Conservation (phyloP, 2,888 invertebrate species). For the Noctua pronuba region DNA sequence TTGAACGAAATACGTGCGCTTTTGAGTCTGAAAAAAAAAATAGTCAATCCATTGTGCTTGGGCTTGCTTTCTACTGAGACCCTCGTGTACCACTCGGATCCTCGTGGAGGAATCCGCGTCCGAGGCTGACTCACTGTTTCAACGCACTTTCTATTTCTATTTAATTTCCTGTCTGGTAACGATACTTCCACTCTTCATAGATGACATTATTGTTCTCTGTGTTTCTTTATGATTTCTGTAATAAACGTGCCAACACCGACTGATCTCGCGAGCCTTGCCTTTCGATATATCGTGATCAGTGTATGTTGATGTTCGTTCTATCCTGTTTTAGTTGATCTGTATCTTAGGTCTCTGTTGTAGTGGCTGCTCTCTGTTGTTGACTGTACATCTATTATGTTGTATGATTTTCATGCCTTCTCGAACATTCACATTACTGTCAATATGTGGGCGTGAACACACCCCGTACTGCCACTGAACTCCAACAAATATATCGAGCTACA, state of each 20-base stretch:
- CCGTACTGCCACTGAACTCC: conserved; percentile 89
- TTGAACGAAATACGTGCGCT: conserved; percentile 83
- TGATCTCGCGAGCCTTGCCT: conserved; percentile 73
- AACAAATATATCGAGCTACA: conserved; percentile 89
- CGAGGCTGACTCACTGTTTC: conserved; percentile 78
- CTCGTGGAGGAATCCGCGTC: conserved; percentile 75
- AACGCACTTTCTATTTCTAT: conserved; percentile 82
- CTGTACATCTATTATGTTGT: conserved; percentile 90
- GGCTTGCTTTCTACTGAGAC: conserved; percentile 87
- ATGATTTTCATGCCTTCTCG: conserved; percentile 90
- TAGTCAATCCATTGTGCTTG: conserved; percentile 87
- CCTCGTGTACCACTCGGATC: conserved; percentile 78
- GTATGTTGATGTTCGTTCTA: conserved; percentile 82
- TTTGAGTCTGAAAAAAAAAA: conserved; percentile 76
- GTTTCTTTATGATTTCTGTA: conserved; percentile 72
- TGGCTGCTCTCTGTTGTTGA: conserved; percentile 91
- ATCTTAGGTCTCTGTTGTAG: conserved; percentile 89
- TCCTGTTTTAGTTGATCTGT: conserved; percentile 87
- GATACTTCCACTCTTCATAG: conserved; percentile 75
- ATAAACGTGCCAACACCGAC: conserved; percentile 77
- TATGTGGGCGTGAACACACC: conserved; percentile 87
- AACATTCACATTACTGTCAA: conserved; percentile 90
- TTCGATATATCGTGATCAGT: conserved; percentile 75
- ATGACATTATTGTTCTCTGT: conserved; percentile 71
- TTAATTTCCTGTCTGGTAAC: conserved; percentile 77